These are phyloP conservation scores for Otolemur garnettii DNA, from an alignment of 2,113 vertebrate species.

Conservation along the genomic window DNA sequence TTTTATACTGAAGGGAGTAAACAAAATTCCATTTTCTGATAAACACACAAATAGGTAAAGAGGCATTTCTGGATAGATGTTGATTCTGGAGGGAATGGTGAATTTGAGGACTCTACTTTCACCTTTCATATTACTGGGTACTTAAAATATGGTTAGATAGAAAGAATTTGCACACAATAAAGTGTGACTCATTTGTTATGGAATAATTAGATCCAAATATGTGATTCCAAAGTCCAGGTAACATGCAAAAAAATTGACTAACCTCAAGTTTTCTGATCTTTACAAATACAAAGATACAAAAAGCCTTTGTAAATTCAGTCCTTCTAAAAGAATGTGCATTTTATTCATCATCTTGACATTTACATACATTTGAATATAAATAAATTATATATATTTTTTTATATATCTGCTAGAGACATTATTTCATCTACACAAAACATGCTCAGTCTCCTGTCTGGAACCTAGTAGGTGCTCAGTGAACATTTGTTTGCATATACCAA, in stretches of 20 bases:
- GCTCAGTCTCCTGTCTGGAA: not conserved
- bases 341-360: not conserved
- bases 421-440: not conserved
- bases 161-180: not conserved
- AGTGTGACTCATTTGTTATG: not conserved
- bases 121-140: not conserved
- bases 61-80: slow-evolving; percentile 55
- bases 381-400: no score
- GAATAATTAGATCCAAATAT: slow-evolving; percentile 55
- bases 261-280: not conserved
- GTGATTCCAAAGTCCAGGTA: not conserved
- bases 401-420: not conserved
- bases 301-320: not conserved
- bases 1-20: not conserved
- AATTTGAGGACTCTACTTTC: slow-evolving; percentile 30
- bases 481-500: not conserved
- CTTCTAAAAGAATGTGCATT: not conserved
- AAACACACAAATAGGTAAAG: slow-evolving; percentile 43
- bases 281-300: not conserved
- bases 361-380: not conserved
- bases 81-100: slow-evolving; percentile 28
- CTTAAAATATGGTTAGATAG: slow-evolving; percentile 39
- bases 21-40: slow-evolving; percentile 61
- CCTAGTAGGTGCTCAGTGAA: not conserved
- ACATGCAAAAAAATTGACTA: not conserved